Evolutionary conservation across 2,113 vertebrate species (phyloP).

Genomic region (Pyxicephalus adspersus): DNA sequence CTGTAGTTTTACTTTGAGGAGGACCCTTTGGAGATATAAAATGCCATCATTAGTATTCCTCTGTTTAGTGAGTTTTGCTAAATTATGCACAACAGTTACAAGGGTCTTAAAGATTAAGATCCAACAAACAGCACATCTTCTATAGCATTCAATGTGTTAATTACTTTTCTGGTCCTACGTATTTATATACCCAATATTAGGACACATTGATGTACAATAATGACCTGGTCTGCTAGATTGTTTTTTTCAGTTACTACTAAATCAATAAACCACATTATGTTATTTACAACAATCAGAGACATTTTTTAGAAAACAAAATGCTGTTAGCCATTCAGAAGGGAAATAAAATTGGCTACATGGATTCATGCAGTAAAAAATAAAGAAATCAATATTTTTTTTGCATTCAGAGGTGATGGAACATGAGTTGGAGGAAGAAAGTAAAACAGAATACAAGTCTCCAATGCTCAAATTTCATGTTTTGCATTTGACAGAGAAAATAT

Average conservation of each 20-base stretch:
- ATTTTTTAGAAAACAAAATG: slow-evolving; percentile 33
- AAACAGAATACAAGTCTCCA: not conserved
- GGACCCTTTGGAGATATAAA: not conserved
- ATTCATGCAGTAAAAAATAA: slow-evolving; percentile 21
- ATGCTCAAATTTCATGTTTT: not conserved
- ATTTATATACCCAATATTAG: slow-evolving; percentile 42
- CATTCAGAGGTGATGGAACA: slow-evolving; percentile 39
- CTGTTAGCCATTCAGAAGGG: slow-evolving; percentile 28
- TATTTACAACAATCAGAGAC: slow-evolving; percentile 51
- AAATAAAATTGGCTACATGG: slow-evolving; percentile 40
- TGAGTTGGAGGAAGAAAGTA: slow-evolving; percentile 11
- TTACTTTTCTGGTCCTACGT: slow-evolving; percentile 14
- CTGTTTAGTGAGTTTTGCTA: not conserved
- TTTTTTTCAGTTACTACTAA: slow-evolving; percentile 50
- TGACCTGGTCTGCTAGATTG: slow-evolving; percentile 23
- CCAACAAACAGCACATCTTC: slow-evolving; percentile 21
- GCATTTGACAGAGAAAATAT: slow-evolving; percentile 6
- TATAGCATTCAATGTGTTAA: slow-evolving; percentile 28
- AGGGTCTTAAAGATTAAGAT: slow-evolving; percentile 34
- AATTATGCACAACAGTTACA: slow-evolving; percentile 30
- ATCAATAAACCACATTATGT: slow-evolving; percentile 47
- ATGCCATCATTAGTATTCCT: slow-evolving; percentile 26
- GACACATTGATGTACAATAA: slow-evolving; percentile 17
- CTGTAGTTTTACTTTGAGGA: not conserved
- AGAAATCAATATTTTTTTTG: slow-evolving; percentile 44